These are phyloP conservation scores for Coluber constrictor DNA, from an alignment of 2,797 vertebrate species.

Conservation along the genomic window DNA sequence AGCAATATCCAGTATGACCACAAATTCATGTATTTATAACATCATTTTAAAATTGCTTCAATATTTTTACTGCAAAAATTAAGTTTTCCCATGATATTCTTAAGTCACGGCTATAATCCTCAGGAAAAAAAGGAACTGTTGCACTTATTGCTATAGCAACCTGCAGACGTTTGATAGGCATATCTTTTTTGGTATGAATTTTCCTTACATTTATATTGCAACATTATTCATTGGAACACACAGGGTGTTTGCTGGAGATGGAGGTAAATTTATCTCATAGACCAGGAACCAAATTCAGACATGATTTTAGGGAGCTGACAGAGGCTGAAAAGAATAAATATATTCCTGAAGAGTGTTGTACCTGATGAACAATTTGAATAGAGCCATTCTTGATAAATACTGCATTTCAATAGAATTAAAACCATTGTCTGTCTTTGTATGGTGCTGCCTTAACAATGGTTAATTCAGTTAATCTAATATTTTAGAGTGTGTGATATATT, in stretches of 20 bases:
- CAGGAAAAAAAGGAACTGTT: conserved; percentile 16
- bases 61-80: not conserved
- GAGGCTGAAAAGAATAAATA: not conserved
- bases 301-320: not conserved
- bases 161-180: conserved; percentile 8
- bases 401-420: not conserved
- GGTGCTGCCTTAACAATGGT: not conserved
- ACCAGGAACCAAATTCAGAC: not conserved
- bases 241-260: not conserved
- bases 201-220: conserved; percentile 29
- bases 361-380: not conserved
- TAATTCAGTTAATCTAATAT: not conserved
- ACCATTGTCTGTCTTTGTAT: not conserved
- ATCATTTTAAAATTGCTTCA: not conserved
- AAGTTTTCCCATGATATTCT: not conserved
- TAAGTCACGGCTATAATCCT: not conserved
- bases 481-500: not conserved
- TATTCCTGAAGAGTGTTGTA: not conserved
- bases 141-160: conserved; percentile 56
- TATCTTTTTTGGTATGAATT: conserved; percentile 27
- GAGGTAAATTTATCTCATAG: conserved; percentile 1
- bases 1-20: not conserved
- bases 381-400: not conserved
- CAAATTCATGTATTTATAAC: not conserved
- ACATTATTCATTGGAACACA: conserved; percentile 8